Percentiles rank a stretch among this genome's conserved stretches.
Conservation (phyloP, 2,888 invertebrate genomes). For the Noctua pronuba region DNA sequence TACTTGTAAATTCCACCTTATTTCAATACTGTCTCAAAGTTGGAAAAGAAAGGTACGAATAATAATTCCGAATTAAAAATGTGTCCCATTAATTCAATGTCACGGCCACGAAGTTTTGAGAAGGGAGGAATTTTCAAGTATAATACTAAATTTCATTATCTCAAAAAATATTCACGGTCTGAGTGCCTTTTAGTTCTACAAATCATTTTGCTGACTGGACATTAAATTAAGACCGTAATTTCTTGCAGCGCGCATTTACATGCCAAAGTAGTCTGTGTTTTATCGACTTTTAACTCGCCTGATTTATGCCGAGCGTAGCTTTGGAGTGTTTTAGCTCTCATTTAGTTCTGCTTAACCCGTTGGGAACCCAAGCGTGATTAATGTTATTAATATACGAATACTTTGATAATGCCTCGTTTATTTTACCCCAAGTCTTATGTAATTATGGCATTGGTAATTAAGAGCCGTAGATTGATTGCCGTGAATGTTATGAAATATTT, state of each 20-base stretch:
- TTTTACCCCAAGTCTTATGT: background rate
- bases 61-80: slow-evolving; percentile 26
- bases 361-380: slow-evolving; percentile 23
- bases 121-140: slow-evolving; percentile 28
- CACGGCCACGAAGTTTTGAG: slow-evolving; percentile 41
- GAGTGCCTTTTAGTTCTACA: slow-evolving; percentile 47
- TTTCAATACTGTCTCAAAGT: slow-evolving; percentile 12
- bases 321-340: slow-evolving; percentile 27
- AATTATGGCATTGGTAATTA: slow-evolving; percentile 3
- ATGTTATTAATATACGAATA: slow-evolving; percentile 19
- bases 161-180: slow-evolving; percentile 33
- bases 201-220: slow-evolving; percentile 57
- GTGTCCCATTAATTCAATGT: slow-evolving; percentile 49
- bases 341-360: slow-evolving; percentile 24
- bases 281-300: slow-evolving; percentile 57
- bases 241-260: slow-evolving; percentile 59
- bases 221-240: slow-evolving; percentile 53
- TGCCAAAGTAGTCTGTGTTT: slow-evolving; percentile 56
- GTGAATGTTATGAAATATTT: slow-evolving; percentile 25
- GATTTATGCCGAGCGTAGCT: slow-evolving; percentile 43
- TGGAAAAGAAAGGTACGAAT: background rate
- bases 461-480: background rate
- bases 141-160: slow-evolving; percentile 30
- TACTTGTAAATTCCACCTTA: background rate
- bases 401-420: slow-evolving; percentile 15